These are phyloP conservation scores for Phaonia tiefii DNA, from an alignment of 2,888 invertebrate species.

Conservation along the genomic window DNA sequence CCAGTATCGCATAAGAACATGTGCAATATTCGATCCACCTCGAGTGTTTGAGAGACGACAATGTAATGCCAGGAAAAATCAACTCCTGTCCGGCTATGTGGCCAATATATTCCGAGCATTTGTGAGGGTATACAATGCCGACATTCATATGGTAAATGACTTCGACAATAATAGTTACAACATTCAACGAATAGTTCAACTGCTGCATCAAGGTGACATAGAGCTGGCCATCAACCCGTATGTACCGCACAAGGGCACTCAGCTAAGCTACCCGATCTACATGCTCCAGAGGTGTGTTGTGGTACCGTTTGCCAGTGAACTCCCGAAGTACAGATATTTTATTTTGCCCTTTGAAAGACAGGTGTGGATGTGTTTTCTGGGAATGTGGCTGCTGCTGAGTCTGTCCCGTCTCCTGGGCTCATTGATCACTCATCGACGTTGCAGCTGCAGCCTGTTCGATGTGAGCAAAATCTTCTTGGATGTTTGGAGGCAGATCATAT, in stretches of 20 bases:
- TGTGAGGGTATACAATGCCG: slow-evolving; percentile 68
- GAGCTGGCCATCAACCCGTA: slow-evolving; percentile 71
- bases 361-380: slow-evolving; percentile 68
- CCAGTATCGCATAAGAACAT: slow-evolving; percentile 67
- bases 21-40: slow-evolving; percentile 70
- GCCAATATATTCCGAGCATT: slow-evolving; percentile 69
- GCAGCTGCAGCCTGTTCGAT: slow-evolving; percentile 30
- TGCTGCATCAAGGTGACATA: slow-evolving; percentile 66
- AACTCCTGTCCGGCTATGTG: slow-evolving; percentile 68
- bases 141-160: slow-evolving; percentile 60
- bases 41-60: slow-evolving; percentile 67
- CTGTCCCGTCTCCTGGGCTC: slow-evolving; percentile 49
- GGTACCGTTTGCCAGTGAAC: slow-evolving; percentile 69
- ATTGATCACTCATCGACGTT: neutral
- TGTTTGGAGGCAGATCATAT: slow-evolving; percentile 68
- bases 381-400: slow-evolving; percentile 61
- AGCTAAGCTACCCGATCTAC: slow-evolving; percentile 70
- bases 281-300: slow-evolving; percentile 71
- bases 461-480: slow-evolving; percentile 65
- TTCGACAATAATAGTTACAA: slow-evolving; percentile 64
- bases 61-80: neutral
- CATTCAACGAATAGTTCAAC: slow-evolving; percentile 64
- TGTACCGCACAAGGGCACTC: slow-evolving; percentile 58
- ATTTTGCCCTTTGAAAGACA: slow-evolving; percentile 69
- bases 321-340: slow-evolving; percentile 70